Conservation (phyloP, 2,797 vertebrate species). For the Helicolenus hilgendorfi region DNA sequence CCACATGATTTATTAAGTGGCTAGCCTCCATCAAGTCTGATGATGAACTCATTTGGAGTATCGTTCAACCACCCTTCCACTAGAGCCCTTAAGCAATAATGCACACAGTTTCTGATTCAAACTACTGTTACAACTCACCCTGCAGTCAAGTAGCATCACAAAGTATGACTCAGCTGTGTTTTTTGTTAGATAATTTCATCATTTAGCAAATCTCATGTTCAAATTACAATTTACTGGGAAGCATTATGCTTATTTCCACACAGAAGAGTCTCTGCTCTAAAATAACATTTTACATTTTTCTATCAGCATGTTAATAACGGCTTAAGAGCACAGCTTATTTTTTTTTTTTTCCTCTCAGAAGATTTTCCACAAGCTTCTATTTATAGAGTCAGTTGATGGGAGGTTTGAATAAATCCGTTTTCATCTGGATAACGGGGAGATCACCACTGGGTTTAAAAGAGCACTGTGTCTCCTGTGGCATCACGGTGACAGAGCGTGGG, state of each 20-base stretch:
- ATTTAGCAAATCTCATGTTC: conserved; percentile 39
- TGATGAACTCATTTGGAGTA: conserved; percentile 50
- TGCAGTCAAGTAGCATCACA: conserved; percentile 51
- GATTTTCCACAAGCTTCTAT: conserved; percentile 89
- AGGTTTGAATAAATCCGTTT: conserved; percentile 90
- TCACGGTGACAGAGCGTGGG: conserved; percentile 72
- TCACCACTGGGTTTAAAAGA: conserved; percentile 90
- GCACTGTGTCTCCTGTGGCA: conserved; percentile 78
- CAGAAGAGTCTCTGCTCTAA: conserved; percentile 56
- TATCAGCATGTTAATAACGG: conserved; percentile 89
- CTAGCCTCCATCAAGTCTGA: conserved; percentile 27
- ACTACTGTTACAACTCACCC: conserved; percentile 48
- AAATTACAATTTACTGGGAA: conserved; percentile 47
- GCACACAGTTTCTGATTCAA: conserved; percentile 50
- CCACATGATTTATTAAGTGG: conserved; percentile 27
- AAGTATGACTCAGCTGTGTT: conserved; percentile 57
- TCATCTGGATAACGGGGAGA: conserved; percentile 89
- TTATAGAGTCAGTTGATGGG: conserved; percentile 87
- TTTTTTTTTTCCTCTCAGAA: conserved; percentile 67
- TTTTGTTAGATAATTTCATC: conserved; percentile 39
- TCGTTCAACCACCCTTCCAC: conserved; percentile 28
- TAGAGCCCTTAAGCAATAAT: conserved; percentile 55
- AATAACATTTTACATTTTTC: conserved; percentile 83
- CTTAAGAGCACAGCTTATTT: conserved; percentile 88
- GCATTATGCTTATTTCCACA: conserved; percentile 46